Base-by-base conservation (phyloP, 2,888 invertebrate genomes). In the Onthophagus sagittarius region DNA sequence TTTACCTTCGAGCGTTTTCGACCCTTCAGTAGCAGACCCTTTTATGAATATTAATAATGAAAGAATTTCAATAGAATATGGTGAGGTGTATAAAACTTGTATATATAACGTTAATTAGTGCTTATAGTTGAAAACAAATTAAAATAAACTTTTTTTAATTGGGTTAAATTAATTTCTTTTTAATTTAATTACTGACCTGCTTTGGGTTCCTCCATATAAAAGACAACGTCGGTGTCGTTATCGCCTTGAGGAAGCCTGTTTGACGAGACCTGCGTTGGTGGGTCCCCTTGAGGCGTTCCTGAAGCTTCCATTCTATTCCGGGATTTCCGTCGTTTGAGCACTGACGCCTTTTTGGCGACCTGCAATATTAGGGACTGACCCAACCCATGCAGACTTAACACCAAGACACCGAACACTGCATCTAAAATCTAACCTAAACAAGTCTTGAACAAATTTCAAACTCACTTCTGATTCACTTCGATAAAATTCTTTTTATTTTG, bases 291-390 rank as follows among this genome's bases (percentile, higher is more conserved):
- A 73, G 79, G 78, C 75, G 81, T 81, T 74, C 82, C 82, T 70
- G 84, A 79, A 71, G 81, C 76, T 77, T 91, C 91, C 90, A 91
- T 90, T 78, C 90, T 87, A 80, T 90, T 90, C 80, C 89, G 86
- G 71, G 92, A 92, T 83, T 92, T 91, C 75, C 92, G 86, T 75
- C 93, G 86, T 83, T 92, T 91, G 79, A 92, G 87, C 77, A 92
- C 91, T 80, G 91, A 92, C 77, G 92, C 92, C 82, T 91, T 90
- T 83, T 92, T 91, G 76, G 92, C 92, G 81, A 92, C 91, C 90
- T 92, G 90, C 82, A 89, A 89, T 87, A 90, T 90, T 83, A 90
- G 88, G 87, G 90, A 90, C 90, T 90, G 89, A 88, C 88, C 88
- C 88, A 84, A 84, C 83, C 82, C 81, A 83, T 82, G 83, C 82